phyloP scores from a whole-genome alignment of 1,140 invertebrate species.

The Bradynema listronoti region DNA sequence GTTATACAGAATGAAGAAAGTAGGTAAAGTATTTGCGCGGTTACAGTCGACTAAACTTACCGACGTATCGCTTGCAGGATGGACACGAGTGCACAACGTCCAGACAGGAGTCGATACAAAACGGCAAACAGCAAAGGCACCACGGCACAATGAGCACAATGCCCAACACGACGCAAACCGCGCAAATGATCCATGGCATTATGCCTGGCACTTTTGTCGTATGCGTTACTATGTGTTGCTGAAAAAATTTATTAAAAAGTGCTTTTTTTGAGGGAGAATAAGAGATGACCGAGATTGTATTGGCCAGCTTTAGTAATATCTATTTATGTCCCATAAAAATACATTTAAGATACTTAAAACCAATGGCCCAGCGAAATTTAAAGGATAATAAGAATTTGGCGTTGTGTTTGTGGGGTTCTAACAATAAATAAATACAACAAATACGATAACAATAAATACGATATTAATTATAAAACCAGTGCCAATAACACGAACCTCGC shows the following conservation, averaged over 20 bases:
- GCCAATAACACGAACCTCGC: not conserved
- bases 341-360: no score
- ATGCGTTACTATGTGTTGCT: slow-evolving; percentile 48
- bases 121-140: slow-evolving; percentile 52
- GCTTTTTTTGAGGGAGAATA: not conserved
- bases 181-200: slow-evolving; percentile 50
- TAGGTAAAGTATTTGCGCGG: not conserved
- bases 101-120: slow-evolving; percentile 50
- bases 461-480: no score
- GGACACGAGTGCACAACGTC: slow-evolving; percentile 53
- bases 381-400: no score
- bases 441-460: no score
- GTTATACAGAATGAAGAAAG: not conserved
- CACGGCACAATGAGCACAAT: slow-evolving; percentile 41
- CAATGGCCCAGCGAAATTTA: no score
- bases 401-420: no score
- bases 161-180: slow-evolving; percentile 46
- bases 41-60: slow-evolving; percentile 44
- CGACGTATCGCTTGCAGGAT: slow-evolving; percentile 47
- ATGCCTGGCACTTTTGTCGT: slow-evolving; percentile 36
- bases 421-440: no score
- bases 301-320: no score
- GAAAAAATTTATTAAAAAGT: no score
- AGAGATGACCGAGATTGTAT: not conserved
- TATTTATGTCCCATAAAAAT: no score